Evolutionary conservation across 2,888 invertebrate genomes (phyloP).

Genomic region (Ornithoptera alexandrae): DNA sequence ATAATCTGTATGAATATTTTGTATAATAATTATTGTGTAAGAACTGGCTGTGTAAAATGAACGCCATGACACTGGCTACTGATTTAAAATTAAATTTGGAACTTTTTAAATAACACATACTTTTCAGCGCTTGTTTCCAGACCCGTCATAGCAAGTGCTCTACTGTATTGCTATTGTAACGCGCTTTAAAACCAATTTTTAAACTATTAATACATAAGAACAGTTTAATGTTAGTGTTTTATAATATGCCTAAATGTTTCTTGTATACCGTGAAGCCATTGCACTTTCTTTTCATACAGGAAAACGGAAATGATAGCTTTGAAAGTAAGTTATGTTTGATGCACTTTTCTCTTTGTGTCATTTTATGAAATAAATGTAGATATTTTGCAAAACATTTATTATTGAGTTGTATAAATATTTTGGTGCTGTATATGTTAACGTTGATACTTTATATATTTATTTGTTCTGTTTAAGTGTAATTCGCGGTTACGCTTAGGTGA

Average conservation of each 20-base stretch:
- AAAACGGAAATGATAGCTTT: constrained; percentile 47
- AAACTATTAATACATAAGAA: constrained; percentile 2
- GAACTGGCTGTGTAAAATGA: constrained; percentile 1
- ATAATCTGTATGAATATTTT: not conserved
- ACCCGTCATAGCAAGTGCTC: constrained; percentile 67
- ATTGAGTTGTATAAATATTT: too few relatives aligned
- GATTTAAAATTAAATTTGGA: constrained; percentile 52
- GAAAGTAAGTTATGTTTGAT: constrained; percentile 56
- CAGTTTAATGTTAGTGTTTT: constrained; percentile 31
- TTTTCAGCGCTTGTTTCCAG: constrained; percentile 61
- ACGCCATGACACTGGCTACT: constrained; percentile 48
- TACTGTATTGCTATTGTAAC: constrained; percentile 53
- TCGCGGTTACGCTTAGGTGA: too few relatives aligned
- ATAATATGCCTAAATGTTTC: constrained; percentile 70
- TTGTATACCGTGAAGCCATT: constrained; percentile 57
- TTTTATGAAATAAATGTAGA: too few relatives aligned
- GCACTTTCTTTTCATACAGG: constrained; percentile 56
- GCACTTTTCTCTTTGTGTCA: constrained; percentile 2
- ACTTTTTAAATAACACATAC: constrained; percentile 60
- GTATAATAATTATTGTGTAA: not conserved
- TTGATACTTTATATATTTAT: too few relatives aligned
- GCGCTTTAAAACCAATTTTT: constrained; percentile 33
- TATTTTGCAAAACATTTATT: too few relatives aligned
- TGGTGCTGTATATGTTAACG: too few relatives aligned
- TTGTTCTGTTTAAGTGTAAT: too few relatives aligned